Percentiles rank a stretch among this genome's conserved stretches.
phyloP scores from a whole-genome alignment of 1,140 invertebrate genomes.

The Ladona fulva region DNA sequence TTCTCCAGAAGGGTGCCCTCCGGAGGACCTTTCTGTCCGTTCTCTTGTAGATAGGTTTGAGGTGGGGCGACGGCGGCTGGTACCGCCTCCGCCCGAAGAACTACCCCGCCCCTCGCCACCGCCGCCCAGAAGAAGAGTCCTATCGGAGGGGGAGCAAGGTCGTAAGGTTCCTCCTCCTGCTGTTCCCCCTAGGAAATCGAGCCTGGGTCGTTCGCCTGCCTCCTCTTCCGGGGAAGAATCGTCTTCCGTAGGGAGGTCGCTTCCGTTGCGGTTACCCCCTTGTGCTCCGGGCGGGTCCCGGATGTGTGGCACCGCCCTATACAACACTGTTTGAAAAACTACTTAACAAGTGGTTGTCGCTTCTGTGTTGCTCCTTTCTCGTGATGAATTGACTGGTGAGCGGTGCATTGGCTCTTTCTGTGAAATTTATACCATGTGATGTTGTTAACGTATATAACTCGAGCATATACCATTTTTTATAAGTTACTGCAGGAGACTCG shows the following conservation, averaged over 20 bases:
- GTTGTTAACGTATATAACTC: too few species aligned
- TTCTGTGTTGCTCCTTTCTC: background rate
- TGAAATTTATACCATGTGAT: too few species aligned
- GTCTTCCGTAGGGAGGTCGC: background rate
- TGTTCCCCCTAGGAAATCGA: background rate
- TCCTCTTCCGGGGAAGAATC: background rate
- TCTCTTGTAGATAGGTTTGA: constrained; percentile 64
- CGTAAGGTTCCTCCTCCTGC: background rate
- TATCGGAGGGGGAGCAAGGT: background rate
- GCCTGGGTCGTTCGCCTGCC: background rate
- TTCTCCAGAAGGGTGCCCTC: constrained; percentile 23
- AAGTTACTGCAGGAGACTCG: too few species aligned
- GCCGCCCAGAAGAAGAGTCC: background rate
- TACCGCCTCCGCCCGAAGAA: background rate
- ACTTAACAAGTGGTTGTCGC: background rate
- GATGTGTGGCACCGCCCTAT: background rate
- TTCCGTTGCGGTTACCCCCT: background rate
- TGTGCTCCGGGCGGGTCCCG: background rate
- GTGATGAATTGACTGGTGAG: background rate
- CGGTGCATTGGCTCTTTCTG: too few species aligned
- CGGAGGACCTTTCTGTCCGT: constrained; percentile 62
- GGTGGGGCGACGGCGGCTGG: constrained; percentile 23
- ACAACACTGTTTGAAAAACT: background rate
- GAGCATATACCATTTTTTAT: too few species aligned
- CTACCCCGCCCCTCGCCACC: background rate